Percentiles rank a stretch among this genome's conserved stretches.
Conservation (phyloP, 1,140 invertebrate species). For the Euura lappo region DNA sequence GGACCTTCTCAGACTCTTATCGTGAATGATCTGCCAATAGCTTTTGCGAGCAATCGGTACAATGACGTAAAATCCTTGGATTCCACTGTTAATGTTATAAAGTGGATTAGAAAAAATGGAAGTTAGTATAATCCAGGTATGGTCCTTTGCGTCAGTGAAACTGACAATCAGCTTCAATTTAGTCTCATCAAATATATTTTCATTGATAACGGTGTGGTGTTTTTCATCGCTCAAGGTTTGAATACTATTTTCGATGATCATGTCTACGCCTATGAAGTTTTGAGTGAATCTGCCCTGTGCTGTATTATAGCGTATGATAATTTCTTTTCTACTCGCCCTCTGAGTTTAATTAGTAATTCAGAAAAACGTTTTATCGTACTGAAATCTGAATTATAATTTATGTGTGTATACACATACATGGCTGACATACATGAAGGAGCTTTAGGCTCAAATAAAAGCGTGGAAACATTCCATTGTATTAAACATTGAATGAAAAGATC, state of each 20-base stretch:
- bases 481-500: too few species aligned
- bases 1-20: conserved; percentile 10
- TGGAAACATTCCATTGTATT: too few species aligned
- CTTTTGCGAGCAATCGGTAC: conserved; percentile 15
- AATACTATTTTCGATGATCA: conserved; percentile 16
- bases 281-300: conserved; percentile 13
- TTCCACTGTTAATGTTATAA: conserved; percentile 6
- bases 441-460: too few species aligned
- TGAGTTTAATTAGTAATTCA: conserved; percentile 16
- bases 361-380: conserved; percentile 21
- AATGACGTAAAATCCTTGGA: conserved; percentile 7
- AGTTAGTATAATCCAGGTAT: conserved; percentile 21
- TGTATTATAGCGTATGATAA: conserved; percentile 14
- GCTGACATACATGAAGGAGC: too few species aligned
- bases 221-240: conserved; percentile 17
- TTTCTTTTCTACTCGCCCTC: conserved; percentile 19
- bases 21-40: conserved; percentile 15
- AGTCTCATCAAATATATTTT: conserved; percentile 23
- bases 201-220: conserved; percentile 10
- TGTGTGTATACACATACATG: too few species aligned
- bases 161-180: conserved; percentile 18
- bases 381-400: conserved; percentile 11
- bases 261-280: conserved; percentile 20
- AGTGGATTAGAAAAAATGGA: conserved; percentile 23
- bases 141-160: conserved; percentile 14